Evolutionary conservation across 2,797 vertebrate genomes (phyloP).

Genomic region (Notolepis coatsorum): DNA sequence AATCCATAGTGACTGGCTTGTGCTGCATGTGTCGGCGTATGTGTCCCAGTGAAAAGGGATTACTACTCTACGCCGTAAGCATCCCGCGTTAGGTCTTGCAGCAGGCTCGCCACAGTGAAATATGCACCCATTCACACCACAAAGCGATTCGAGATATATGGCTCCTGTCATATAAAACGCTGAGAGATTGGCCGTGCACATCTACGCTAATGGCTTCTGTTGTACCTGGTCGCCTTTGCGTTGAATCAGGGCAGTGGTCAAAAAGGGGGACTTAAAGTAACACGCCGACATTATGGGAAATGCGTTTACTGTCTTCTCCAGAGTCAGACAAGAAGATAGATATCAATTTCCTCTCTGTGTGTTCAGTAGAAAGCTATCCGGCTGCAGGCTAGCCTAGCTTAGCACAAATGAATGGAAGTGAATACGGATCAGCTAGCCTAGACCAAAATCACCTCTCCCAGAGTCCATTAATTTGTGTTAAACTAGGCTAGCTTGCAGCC

Average conservation of each 20-base stretch:
- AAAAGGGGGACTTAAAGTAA: background rate
- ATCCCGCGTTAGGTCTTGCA: conserved; percentile 8
- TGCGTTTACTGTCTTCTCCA: too few species aligned
- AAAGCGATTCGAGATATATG: conserved; percentile 30
- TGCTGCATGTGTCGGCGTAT: conserved; percentile 24
- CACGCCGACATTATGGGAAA: too few species aligned
- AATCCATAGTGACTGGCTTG: conserved; percentile 36
- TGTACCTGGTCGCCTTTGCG: conserved; percentile 20
- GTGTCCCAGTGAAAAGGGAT: conserved; percentile 14
- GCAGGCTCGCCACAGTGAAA: conserved; percentile 2
- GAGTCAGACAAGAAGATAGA: too few species aligned
- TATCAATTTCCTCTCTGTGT: too few species aligned
- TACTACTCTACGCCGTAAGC: conserved; percentile 28
- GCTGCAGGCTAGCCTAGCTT: too few species aligned
- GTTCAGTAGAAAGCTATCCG: too few species aligned
- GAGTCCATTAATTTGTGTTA: too few species aligned
- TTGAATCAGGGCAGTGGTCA: background rate
- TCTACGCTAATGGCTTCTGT: conserved; percentile 31
- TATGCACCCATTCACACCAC: conserved; percentile 22
- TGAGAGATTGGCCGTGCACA: conserved; percentile 22
- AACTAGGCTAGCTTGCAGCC: too few species aligned
- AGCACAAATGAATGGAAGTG: too few species aligned
- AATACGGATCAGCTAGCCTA: too few species aligned
- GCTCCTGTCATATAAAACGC: conserved; percentile 36
- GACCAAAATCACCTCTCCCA: too few species aligned